Percentiles rank a stretch among this genome's conserved stretches.
These are phyloP conservation scores for Numenius arquata DNA, from an alignment of 2,113 vertebrate genomes.

Conservation along the genomic window DNA sequence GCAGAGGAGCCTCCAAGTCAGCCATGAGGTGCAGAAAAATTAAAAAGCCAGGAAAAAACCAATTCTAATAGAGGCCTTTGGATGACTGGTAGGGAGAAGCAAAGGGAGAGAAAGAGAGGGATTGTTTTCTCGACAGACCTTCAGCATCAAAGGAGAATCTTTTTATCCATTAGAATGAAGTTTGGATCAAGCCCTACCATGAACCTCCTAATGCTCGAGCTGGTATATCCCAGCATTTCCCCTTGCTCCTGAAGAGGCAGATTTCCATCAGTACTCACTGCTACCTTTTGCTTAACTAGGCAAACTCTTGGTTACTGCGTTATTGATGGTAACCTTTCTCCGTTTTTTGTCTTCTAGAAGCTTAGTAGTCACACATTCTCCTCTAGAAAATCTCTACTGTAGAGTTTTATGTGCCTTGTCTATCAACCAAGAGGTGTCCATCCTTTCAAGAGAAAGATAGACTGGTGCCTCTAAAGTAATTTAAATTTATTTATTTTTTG, in stretches of 20 bases:
- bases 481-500: neutral
- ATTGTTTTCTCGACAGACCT: neutral
- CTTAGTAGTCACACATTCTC: neutral
- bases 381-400: neutral
- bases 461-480: neutral
- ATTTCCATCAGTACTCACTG: neutral
- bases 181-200: neutral
- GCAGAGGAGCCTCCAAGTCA: neutral
- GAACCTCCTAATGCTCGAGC: neutral
- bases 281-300: neutral
- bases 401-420: neutral
- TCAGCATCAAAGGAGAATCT: neutral
- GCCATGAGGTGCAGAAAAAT: neutral
- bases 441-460: neutral
- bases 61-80: neutral
- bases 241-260: neutral
- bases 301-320: neutral
- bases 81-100: neutral
- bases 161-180: neutral
- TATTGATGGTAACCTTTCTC: neutral
- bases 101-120: neutral
- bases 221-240: neutral
- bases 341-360: neutral
- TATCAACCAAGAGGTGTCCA: neutral
- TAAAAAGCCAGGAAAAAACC: neutral